Conservation (phyloP, 1,140 invertebrate species). For the Asbolus verrucosus region DNA sequence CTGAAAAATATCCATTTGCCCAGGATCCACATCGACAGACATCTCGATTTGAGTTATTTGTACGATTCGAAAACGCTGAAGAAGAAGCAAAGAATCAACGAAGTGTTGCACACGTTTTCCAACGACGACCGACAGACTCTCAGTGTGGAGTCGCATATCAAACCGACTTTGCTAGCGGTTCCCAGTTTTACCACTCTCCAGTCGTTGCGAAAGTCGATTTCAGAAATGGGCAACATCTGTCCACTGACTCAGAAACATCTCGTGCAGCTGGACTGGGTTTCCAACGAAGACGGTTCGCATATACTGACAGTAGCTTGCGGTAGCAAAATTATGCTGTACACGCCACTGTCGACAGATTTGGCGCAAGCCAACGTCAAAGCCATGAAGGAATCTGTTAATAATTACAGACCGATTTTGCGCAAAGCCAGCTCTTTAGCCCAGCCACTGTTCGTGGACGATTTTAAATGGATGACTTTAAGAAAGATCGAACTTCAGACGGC, state of each 20-base stretch:
- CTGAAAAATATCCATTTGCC: slow-evolving; percentile 89
- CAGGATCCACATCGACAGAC: slow-evolving; percentile 80
- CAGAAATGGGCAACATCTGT: slow-evolving; percentile 91
- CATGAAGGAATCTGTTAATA: slow-evolving; percentile 64
- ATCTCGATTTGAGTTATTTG: slow-evolving; percentile 85
- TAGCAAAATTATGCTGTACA: slow-evolving; percentile 89
- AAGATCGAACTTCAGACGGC: slow-evolving; percentile 93
- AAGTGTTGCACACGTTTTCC: slow-evolving; percentile 74
- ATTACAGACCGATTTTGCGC: slow-evolving; percentile 83
- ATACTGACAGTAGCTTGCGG: slow-evolving; percentile 97
- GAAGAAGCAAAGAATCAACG: slow-evolving; percentile 81
- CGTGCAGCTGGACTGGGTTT: slow-evolving; percentile 98
- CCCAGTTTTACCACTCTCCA: slow-evolving; percentile 94
- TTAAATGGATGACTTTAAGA: slow-evolving; percentile 95
- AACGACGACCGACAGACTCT: slow-evolving; percentile 67
- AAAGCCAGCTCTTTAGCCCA: slow-evolving; percentile 89
- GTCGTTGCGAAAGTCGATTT: slow-evolving; percentile 87
- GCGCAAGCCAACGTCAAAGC: slow-evolving; percentile 91
- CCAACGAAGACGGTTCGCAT: slow-evolving; percentile 98
- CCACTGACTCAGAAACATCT: slow-evolving; percentile 88
- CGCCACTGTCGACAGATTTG: slow-evolving; percentile 88
- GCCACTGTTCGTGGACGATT: slow-evolving; percentile 86
- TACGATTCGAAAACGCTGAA: slow-evolving; percentile 85
- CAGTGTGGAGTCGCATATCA: slow-evolving; percentile 78
- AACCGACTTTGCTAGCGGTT: slow-evolving; percentile 83